These are phyloP conservation scores for Nannospalax galili DNA, from an alignment of 2,113 vertebrate genomes.

Conservation along the genomic window DNA sequence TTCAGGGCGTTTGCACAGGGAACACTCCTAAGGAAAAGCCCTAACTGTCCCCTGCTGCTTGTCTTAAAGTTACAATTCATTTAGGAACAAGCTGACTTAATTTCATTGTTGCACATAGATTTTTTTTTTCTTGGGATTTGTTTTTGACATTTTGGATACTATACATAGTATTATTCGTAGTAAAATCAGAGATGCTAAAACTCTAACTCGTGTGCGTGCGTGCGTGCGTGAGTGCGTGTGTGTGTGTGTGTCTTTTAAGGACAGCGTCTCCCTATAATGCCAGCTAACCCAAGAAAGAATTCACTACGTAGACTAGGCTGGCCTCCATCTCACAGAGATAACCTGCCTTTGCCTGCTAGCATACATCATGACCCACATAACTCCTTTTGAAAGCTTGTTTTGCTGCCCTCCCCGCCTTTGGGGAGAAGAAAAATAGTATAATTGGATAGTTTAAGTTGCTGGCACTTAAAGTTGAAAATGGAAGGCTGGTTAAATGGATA, in stretches of 20 bases:
- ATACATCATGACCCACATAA: too few species aligned
- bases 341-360: too few species aligned
- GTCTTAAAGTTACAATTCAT: background rate
- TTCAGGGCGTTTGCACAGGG: background rate
- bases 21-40: background rate
- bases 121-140: background rate
- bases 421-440: slow-evolving; percentile 3
- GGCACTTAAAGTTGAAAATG: slow-evolving; percentile 17
- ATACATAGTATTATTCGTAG: background rate
- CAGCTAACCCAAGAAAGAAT: too few species aligned
- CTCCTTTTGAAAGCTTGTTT: background rate
- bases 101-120: background rate
- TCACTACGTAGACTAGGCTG: too few species aligned
- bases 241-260: too few species aligned
- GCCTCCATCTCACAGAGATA: too few species aligned
- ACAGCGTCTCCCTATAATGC: too few species aligned
- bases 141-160: background rate
- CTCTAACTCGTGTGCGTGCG: background rate
- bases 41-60: background rate
- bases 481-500: background rate
- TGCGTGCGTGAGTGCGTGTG: too few species aligned
- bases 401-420: background rate
- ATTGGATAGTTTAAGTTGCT: slow-evolving; percentile 23
- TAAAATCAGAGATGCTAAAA: slow-evolving; percentile 11
- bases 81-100: background rate